Evolutionary conservation across 2,797 vertebrate genomes (phyloP).

Genomic region (Lindbergichthys nudifrons): DNA sequence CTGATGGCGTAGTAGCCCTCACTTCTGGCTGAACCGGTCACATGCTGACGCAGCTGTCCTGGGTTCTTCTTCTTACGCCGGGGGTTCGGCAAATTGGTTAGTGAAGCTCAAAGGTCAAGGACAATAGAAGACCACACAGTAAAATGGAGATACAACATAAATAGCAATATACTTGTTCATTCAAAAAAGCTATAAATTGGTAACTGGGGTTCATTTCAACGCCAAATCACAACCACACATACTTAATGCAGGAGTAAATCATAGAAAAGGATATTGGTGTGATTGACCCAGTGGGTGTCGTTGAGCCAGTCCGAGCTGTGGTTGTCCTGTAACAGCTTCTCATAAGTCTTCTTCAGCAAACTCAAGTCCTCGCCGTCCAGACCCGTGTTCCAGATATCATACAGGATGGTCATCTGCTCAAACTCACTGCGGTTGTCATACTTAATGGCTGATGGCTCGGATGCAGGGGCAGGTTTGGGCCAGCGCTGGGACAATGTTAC

Average conservation of each 20-base stretch:
- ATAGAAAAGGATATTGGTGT: slow-evolving; percentile 91
- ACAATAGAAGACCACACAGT: slow-evolving; percentile 25
- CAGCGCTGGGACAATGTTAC: slow-evolving; percentile 67
- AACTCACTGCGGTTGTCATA: slow-evolving; percentile 90
- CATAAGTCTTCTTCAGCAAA: slow-evolving; percentile 88
- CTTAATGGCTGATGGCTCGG: slow-evolving; percentile 18
- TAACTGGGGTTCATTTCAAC: background rate
- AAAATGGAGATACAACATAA: background rate
- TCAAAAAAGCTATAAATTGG: background rate
- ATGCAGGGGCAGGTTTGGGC: slow-evolving; percentile 53
- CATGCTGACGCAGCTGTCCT: slow-evolving; percentile 88
- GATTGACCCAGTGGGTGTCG: slow-evolving; percentile 96
- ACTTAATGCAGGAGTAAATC: background rate
- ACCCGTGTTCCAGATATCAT: slow-evolving; percentile 95
- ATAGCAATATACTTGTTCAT: background rate
- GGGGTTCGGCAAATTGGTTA: slow-evolving; percentile 92
- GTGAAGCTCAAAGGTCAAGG: slow-evolving; percentile 88
- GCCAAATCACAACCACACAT: background rate
- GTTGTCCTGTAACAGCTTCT: slow-evolving; percentile 90
- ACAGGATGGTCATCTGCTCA: slow-evolving; percentile 95
- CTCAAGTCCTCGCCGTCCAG: slow-evolving; percentile 91
- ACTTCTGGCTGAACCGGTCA: slow-evolving; percentile 91
- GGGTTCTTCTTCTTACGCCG: slow-evolving; percentile 88
- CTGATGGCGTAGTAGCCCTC: slow-evolving; percentile 96
- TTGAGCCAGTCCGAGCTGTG: slow-evolving; percentile 93